Conservation (phyloP, 2,888 invertebrate species). For the Drosophila rubida region DNA sequence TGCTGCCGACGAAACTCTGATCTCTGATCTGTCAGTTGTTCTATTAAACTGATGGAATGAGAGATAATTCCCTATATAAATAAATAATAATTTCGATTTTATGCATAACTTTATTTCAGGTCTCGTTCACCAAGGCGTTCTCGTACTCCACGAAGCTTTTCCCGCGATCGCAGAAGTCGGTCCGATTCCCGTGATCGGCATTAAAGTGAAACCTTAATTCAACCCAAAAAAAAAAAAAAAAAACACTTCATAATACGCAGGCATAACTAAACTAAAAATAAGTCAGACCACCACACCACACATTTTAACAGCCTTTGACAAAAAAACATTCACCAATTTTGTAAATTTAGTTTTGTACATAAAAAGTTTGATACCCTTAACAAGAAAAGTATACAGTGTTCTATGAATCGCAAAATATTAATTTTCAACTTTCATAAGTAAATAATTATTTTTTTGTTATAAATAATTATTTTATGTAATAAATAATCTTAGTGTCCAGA, state of each 20-base stretch:
- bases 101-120: conserved; percentile 69
- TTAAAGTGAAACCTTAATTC: conserved; percentile 69
- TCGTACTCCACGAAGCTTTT: conserved; percentile 84
- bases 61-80: not conserved
- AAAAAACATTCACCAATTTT: conserved; percentile 9
- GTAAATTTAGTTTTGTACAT: conserved; percentile 28
- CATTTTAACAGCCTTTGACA: conserved; percentile 12
- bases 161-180: conserved; percentile 86
- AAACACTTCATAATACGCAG: conserved; percentile 18
- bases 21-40: not conserved
- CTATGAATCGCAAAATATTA: conserved; percentile 10
- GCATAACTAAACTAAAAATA: conserved; percentile 19
- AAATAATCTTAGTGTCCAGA: conserved; percentile 26
- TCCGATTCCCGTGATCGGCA: conserved; percentile 87
- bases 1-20: not conserved
- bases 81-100: conserved; percentile 27
- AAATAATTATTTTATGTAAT: conserved; percentile 26
- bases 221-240: conserved; percentile 8
- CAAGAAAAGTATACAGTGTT: conserved; percentile 11
- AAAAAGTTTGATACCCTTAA: conserved; percentile 15
- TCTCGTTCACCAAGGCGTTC: conserved; percentile 83
- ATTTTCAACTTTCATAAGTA: conserved; percentile 14
- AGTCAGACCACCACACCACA: conserved; percentile 5
- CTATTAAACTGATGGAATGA: not conserved
- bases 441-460: conserved; percentile 19